Evolutionary conservation across 30 jellyfish, hydroid and myxozoan species (phyloP).

Genomic region (Cassiopea xamachana): DNA sequence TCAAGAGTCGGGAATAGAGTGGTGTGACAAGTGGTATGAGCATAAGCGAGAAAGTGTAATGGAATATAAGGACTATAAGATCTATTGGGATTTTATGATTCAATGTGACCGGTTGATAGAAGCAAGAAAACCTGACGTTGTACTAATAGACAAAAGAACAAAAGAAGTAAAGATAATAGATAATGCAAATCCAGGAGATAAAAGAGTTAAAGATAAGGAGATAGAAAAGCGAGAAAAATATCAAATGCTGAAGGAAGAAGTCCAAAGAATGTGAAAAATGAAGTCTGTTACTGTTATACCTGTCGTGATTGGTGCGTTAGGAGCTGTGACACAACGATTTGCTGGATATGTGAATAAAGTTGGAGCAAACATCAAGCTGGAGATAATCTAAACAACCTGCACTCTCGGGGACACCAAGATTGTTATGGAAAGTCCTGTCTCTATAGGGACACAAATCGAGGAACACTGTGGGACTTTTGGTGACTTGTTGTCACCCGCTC

Average conservation of each 20-base stretch:
- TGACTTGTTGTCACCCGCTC: not conserved
- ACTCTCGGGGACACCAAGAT: not conserved
- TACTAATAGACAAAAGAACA: not conserved
- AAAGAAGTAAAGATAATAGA: conserved; percentile 1
- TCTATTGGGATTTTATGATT: not conserved
- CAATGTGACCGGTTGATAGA: conserved; percentile 22
- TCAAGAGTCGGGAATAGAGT: no score
- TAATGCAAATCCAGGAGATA: conserved; percentile 1
- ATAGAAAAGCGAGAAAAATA: conserved; percentile 1
- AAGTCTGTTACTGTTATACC: not conserved
- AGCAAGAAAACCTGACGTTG: conserved; percentile 18
- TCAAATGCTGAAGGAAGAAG: conserved; percentile 5
- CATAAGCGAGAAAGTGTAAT: not conserved
- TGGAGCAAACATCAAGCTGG: not conserved
- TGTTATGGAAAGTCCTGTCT: conserved; percentile 3
- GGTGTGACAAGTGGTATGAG: not conserved
- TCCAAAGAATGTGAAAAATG: not conserved
- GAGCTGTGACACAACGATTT: not conserved
- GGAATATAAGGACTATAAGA: not conserved
- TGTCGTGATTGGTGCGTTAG: not conserved
- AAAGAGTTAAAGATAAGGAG: not conserved
- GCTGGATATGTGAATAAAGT: not conserved
- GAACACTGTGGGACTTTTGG: not conserved
- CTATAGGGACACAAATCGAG: not conserved
- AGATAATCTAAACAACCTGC: not conserved